A percentile compares a stretch with the other conserved stretches of the same genome.
phyloP scores from a whole-genome alignment of 1,140 invertebrate genomes.

The Drosophila pallidifrons region DNA sequence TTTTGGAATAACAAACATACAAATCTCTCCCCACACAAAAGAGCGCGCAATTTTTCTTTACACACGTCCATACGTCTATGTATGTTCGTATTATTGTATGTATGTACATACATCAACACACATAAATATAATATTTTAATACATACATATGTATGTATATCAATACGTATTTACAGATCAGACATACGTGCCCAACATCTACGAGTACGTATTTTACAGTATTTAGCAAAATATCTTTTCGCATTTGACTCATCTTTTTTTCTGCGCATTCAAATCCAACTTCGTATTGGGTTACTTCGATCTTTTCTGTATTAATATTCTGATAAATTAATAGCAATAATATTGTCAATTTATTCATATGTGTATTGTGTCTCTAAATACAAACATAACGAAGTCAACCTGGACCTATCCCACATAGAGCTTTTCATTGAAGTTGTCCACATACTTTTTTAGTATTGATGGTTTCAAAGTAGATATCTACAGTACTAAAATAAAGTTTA shows the following conservation, averaged over 20 bases:
- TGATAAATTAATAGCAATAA: too few relatives aligned
- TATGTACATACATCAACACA: constrained; percentile 6
- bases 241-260: too few relatives aligned
- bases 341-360: neutral
- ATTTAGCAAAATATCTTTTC: constrained; percentile 12
- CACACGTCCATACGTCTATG: constrained; percentile 39
- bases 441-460: too few relatives aligned
- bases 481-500: too few relatives aligned
- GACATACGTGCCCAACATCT: constrained; percentile 9
- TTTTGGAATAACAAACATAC: constrained; percentile 84
- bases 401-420: neutral
- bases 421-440: too few relatives aligned
- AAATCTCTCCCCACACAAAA: constrained; percentile 64
- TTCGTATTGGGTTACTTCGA: too few relatives aligned
- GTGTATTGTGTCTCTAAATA: neutral
- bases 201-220: constrained; percentile 13
- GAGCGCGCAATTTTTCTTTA: constrained; percentile 64
- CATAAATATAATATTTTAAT: constrained; percentile 18
- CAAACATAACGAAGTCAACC: neutral
- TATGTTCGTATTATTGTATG: constrained; percentile 4
- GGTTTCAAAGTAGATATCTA: too few relatives aligned
- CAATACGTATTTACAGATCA: constrained; percentile 9
- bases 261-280: too few relatives aligned
- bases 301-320: too few relatives aligned
- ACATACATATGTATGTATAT: constrained; percentile 10